Conservation (phyloP, 1,140 invertebrate species). For the Diorhabda sublineata region DNA sequence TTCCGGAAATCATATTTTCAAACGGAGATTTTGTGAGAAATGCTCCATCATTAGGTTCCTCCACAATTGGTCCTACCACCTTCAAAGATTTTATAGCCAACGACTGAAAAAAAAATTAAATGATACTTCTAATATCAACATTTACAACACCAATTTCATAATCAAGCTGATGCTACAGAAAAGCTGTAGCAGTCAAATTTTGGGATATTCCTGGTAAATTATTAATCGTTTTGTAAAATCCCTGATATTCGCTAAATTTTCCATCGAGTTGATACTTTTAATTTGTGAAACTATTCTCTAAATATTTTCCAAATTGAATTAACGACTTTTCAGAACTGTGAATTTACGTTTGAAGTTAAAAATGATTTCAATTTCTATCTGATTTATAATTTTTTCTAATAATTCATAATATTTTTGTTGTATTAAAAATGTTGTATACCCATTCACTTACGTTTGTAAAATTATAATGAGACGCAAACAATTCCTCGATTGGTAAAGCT, state of each 20-base stretch:
- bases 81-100: neutral
- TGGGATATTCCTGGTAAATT: no score
- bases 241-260: neutral
- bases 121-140: no score
- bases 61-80: slow-evolving; percentile 48
- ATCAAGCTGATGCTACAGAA: no score
- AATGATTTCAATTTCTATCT: neutral
- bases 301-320: neutral
- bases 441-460: neutral
- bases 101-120: neutral
- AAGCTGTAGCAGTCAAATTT: no score
- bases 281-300: neutral
- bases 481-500: neutral
- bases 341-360: neutral
- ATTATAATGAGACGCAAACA: neutral
- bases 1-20: slow-evolving; percentile 39
- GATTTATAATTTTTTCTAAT: no score
- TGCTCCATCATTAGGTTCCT: slow-evolving; percentile 45
- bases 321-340: neutral
- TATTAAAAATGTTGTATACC: no score
- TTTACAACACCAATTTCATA: no score
- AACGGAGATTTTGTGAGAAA: slow-evolving; percentile 50
- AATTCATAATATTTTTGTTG: no score
- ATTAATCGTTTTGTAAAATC: neutral
- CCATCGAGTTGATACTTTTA: neutral